phyloP scores from a whole-genome alignment of 1,140 invertebrate species.

The Psix sp. region DNA sequence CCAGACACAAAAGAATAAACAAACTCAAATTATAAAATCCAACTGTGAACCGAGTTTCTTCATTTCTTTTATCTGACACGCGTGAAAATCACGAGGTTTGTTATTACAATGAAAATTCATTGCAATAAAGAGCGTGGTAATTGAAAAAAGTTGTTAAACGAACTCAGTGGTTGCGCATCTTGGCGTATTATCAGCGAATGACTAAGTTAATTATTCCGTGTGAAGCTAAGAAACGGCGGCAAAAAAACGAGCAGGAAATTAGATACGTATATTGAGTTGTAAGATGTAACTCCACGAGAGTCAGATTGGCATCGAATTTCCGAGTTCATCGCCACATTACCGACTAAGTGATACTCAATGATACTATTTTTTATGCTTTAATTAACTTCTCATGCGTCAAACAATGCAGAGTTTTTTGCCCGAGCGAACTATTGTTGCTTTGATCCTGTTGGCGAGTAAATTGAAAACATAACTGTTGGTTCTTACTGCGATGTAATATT shows the following conservation, averaged over 20 bases:
- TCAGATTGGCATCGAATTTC: constrained; percentile 19
- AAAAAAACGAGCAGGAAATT: constrained; percentile 18
- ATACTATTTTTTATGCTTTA: constrained; percentile 19
- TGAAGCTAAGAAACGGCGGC: constrained; percentile 13
- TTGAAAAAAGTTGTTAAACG: constrained; percentile 8
- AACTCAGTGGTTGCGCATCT: constrained; percentile 19
- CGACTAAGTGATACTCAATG: constrained; percentile 11
- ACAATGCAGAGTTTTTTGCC: neutral
- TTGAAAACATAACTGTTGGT: too few species aligned
- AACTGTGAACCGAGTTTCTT: neutral
- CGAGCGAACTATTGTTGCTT: too few species aligned
- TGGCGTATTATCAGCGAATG: constrained; percentile 28
- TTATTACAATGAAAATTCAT: too few species aligned
- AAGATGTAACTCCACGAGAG: constrained; percentile 5
- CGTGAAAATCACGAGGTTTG: too few species aligned
- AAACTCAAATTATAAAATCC: too few species aligned
- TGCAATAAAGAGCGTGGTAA: neutral
- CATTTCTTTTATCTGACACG: too few species aligned
- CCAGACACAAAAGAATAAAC: too few species aligned
- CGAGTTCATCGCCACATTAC: constrained; percentile 35
- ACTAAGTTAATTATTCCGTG: constrained; percentile 31
- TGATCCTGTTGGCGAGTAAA: too few species aligned
- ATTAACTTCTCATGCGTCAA: constrained; percentile 24
- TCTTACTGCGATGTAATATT: too few species aligned
- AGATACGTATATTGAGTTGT: constrained; percentile 26